Percentiles rank a stretch among this genome's conserved stretches.
Conservation (phyloP, 1,140 invertebrate genomes). For the Vollenhovia emeryi region DNA sequence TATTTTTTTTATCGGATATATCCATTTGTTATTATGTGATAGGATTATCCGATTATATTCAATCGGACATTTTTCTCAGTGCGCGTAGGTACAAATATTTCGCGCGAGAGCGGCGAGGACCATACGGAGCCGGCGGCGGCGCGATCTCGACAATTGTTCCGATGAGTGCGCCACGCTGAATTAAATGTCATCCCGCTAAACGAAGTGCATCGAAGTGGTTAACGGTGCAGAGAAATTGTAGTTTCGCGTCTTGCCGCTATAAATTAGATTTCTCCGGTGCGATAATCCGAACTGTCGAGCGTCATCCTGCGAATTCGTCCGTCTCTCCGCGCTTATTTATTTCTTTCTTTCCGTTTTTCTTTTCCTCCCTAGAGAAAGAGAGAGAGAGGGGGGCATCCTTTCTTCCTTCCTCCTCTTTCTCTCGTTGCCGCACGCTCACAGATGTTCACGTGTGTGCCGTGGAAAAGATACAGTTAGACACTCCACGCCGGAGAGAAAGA, state of each 20-base stretch:
- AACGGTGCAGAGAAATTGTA: slow-evolving; percentile 62
- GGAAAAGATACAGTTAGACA: slow-evolving; percentile 78
- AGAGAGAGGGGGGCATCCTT: neutral
- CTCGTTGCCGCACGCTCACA: slow-evolving; percentile 26
- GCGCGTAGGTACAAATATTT: too few species aligned
- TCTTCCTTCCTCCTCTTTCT: neutral
- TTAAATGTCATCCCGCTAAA: slow-evolving; percentile 65
- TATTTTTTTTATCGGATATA: too few species aligned
- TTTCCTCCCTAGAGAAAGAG: too few species aligned
- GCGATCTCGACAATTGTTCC: neutral
- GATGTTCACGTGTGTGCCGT: slow-evolving; percentile 63
- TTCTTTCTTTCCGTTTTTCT: neutral
- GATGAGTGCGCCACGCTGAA: slow-evolving; percentile 17
- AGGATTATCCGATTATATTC: too few species aligned
- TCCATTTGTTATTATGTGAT: too few species aligned
- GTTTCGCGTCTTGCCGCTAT: slow-evolving; percentile 17
- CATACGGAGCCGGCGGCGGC: neutral
- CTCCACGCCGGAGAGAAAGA: slow-evolving; percentile 43
- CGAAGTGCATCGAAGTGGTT: slow-evolving; percentile 61
- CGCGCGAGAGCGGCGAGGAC: neutral
- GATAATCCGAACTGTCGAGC: slow-evolving; percentile 40
- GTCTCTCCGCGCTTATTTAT: neutral
- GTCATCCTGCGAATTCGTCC: slow-evolving; percentile 51
- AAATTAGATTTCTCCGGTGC: slow-evolving; percentile 64
- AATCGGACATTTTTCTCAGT: too few species aligned